These are phyloP conservation scores for Cricetomys ansorgei DNA, from an alignment of 2,113 vertebrate genomes.

Conservation along the genomic window DNA sequence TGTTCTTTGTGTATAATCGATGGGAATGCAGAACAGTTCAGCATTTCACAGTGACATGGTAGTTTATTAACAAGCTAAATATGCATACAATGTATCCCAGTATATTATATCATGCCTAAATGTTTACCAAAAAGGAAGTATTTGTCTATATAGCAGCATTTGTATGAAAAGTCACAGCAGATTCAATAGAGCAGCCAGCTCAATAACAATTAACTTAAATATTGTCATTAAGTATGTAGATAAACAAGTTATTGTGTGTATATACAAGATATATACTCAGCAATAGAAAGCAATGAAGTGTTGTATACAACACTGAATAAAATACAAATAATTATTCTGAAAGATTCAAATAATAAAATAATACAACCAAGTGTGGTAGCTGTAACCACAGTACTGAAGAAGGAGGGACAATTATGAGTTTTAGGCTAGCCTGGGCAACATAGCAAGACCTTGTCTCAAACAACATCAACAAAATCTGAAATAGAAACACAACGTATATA, in stretches of 20 bases:
- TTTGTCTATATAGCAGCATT: neutral
- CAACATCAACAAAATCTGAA: neutral
- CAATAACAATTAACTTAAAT: neutral
- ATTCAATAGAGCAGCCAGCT: neutral
- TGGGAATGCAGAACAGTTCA: neutral
- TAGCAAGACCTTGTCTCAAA: neutral
- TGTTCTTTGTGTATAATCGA: neutral
- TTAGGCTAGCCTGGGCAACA: neutral
- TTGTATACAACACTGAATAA: neutral
- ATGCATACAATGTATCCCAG: neutral
- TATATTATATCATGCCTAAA: neutral
- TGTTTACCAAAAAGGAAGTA: neutral
- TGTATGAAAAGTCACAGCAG: neutral
- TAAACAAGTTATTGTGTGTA: neutral
- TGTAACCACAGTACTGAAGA: neutral
- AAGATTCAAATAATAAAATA: neutral
- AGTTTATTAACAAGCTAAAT: conserved; percentile 3
- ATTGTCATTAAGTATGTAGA: neutral
- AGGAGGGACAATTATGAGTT: neutral
- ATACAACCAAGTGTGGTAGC: neutral
- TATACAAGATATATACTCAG: neutral
- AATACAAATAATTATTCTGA: neutral
- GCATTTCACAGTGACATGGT: neutral
- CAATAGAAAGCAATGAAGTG: neutral
- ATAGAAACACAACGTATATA: neutral